Evolutionary conservation across 2,797 vertebrate species (phyloP).

Genomic region (Melanotaenia maccullochi): DNA sequence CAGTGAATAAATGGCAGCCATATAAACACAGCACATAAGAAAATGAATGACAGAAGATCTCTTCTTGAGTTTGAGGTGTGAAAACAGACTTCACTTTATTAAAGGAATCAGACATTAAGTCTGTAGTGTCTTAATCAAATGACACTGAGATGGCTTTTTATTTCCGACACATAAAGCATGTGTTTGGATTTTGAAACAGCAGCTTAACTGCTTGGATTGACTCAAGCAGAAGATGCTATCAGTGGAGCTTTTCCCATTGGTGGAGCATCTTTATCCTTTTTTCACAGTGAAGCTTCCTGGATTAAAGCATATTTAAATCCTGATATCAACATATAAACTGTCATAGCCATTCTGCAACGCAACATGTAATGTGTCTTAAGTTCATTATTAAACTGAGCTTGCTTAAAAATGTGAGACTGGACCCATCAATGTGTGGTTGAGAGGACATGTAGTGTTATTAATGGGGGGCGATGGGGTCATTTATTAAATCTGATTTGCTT

Average conservation of each 20-base stretch:
- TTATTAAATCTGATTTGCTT: neutral
- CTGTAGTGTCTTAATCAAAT: too few relatives aligned
- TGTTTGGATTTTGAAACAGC: neutral
- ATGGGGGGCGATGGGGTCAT: neutral
- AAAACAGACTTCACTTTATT: neutral
- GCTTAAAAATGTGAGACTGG: neutral
- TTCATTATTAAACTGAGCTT: neutral
- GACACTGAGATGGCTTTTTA: neutral
- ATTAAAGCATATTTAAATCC: neutral
- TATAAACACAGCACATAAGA: neutral
- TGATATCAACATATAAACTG: neutral
- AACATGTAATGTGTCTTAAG: neutral
- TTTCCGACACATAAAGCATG: neutral
- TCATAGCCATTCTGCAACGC: neutral
- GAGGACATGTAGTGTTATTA: neutral
- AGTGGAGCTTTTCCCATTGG: constrained; percentile 10
- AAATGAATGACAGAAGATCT: neutral
- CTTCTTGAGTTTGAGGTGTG: neutral
- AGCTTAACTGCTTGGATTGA: neutral
- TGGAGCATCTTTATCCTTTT: constrained; percentile 1
- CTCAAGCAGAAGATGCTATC: neutral
- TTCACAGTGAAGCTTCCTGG: neutral
- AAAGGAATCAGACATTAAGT: neutral
- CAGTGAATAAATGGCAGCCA: neutral
- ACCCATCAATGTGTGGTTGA: too few relatives aligned